Conservation (phyloP, 2,797 vertebrate genomes). For the Acanthurus leucopareius region DNA sequence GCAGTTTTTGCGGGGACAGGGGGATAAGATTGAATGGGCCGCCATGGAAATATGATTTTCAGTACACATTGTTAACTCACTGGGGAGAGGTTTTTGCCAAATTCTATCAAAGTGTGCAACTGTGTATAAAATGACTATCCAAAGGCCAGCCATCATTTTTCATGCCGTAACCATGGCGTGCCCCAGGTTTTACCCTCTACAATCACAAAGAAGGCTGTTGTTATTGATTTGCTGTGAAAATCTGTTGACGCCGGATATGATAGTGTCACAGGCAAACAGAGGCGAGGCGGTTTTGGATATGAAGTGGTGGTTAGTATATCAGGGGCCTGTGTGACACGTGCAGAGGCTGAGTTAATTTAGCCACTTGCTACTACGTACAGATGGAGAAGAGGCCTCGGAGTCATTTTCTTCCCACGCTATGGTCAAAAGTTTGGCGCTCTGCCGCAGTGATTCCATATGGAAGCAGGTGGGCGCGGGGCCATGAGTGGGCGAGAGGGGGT, state of each 20-base stretch:
- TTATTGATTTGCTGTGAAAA: conserved; percentile 75
- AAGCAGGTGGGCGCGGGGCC: conserved; percentile 76
- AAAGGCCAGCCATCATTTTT: conserved; percentile 80
- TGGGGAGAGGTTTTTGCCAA: conserved; percentile 81
- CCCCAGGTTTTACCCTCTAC: conserved; percentile 56
- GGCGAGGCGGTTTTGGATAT: conserved; percentile 57
- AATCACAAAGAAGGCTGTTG: conserved; percentile 63
- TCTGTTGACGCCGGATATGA: conserved; percentile 58
- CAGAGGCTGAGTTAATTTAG: conserved; percentile 68
- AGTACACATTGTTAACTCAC: conserved; percentile 82
- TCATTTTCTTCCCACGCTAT: conserved; percentile 79
- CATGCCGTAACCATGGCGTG: conserved; percentile 73
- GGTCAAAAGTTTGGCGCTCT: conserved; percentile 56
- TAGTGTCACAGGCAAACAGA: conserved; percentile 48
- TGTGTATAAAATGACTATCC: conserved; percentile 84
- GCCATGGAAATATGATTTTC: conserved; percentile 82
- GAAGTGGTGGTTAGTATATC: conserved; percentile 64
- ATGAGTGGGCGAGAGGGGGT: conserved; percentile 79
- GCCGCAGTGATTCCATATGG: conserved; percentile 62
- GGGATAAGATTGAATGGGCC: conserved; percentile 79
- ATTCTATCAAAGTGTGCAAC: conserved; percentile 85
- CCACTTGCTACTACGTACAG: conserved; percentile 54
- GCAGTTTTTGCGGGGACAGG: conserved; percentile 68
- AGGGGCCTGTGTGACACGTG: conserved; percentile 63
- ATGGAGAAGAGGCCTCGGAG: conserved; percentile 57